A percentile compares a stretch with the other conserved stretches of the same genome.
These are phyloP conservation scores for Candoia aspera DNA, from an alignment of 2,113 vertebrate species.

Conservation along the genomic window DNA sequence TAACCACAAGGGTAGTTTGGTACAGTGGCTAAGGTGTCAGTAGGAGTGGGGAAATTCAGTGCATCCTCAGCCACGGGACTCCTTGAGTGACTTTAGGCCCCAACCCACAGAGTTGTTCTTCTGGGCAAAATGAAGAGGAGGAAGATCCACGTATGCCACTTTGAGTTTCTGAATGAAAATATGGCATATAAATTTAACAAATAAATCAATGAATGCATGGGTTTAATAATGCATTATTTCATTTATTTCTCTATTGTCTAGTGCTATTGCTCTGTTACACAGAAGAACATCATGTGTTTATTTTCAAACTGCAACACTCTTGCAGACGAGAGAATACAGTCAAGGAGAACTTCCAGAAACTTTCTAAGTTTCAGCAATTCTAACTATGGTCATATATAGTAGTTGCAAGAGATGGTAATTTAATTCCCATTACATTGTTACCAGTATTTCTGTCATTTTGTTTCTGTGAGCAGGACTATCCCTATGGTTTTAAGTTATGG, in stretches of 20 bases:
- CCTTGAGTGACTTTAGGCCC: background rate
- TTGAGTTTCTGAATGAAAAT: background rate
- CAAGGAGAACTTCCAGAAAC: background rate
- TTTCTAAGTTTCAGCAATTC: background rate
- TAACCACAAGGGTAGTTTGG: background rate
- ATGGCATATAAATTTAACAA: background rate
- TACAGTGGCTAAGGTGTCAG: background rate
- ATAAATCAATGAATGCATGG: background rate
- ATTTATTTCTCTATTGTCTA: background rate
- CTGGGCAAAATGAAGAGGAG: background rate
- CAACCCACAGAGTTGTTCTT: background rate
- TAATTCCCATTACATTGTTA: background rate
- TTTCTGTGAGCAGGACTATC: background rate
- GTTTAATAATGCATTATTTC: background rate
- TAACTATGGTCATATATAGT: background rate
- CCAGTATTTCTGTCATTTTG: background rate
- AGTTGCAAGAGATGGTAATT: background rate
- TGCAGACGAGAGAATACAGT: background rate
- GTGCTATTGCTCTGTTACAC: background rate
- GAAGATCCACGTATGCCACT: background rate
- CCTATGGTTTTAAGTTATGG: background rate
- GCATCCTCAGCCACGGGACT: background rate
- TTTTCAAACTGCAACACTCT: background rate
- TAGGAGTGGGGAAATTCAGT: background rate
- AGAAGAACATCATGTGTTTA: background rate